phyloP scores from a whole-genome alignment of 2,888 invertebrate species.

The Drosophila koepferae region DNA sequence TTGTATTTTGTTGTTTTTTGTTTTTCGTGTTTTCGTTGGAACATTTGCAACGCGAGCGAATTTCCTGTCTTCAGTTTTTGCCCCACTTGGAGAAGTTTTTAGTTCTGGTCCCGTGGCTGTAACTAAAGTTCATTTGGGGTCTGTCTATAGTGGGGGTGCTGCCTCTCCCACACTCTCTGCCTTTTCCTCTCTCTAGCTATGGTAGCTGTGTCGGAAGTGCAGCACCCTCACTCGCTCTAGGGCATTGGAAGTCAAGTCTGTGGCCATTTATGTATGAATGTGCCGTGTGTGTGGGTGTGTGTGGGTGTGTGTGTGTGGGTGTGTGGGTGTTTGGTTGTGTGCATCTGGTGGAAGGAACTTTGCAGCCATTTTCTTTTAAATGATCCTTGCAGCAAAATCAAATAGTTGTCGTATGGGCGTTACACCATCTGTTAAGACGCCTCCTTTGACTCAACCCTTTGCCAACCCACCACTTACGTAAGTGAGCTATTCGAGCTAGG shows the following conservation, averaged over 20 bases:
- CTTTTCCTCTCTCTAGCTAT: not conserved
- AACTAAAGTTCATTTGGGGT: conserved; percentile 37
- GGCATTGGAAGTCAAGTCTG: conserved; percentile 54
- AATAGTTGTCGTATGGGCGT: conserved; percentile 30
- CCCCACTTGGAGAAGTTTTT: conserved; percentile 38
- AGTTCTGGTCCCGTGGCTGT: conserved; percentile 30
- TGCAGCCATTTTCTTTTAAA: conserved; percentile 51
- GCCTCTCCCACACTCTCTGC: not conserved
- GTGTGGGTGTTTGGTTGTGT: conserved; percentile 13
- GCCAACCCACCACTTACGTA: conserved; percentile 13
- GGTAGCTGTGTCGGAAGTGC: conserved; percentile 35
- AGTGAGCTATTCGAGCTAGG: conserved; percentile 27
- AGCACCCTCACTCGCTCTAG: conserved; percentile 2
- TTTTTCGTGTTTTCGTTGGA: conserved; percentile 34
- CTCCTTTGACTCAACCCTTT: not conserved
- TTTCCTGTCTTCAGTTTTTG: conserved; percentile 61
- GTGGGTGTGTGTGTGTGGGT: conserved; percentile 16
- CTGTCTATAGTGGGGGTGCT: conserved; percentile 10
- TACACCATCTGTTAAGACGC: conserved; percentile 31
- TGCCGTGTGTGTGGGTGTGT: conserved; percentile 23
- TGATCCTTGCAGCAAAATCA: conserved; percentile 55
- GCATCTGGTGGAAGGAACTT: conserved; percentile 29
- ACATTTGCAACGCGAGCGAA: conserved; percentile 56
- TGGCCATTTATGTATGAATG: conserved; percentile 70
- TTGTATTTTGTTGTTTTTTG: not conserved